These are phyloP conservation scores for Bathynomus jamesi DNA, from an alignment of 1,140 invertebrate species.

Conservation along the genomic window DNA sequence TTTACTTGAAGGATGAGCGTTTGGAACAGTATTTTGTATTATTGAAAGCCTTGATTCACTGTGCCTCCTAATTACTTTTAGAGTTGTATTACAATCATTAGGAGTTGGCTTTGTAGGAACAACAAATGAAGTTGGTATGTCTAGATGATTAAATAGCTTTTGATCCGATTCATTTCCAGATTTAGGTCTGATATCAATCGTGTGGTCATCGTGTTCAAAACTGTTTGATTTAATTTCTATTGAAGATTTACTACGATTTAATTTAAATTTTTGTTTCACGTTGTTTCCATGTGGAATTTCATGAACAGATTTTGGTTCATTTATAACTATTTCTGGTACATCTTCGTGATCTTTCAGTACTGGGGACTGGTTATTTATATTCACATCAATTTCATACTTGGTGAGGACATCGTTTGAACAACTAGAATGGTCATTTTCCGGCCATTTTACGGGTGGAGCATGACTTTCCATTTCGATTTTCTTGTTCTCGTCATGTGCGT, in stretches of 20 bases:
- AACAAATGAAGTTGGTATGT: neutral
- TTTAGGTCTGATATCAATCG: no score
- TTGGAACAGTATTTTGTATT: neutral
- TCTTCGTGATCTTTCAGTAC: no score
- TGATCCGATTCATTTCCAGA: no score
- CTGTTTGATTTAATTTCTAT: neutral
- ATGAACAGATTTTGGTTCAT: neutral
- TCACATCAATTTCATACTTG: no score
- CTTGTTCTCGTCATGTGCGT: neutral
- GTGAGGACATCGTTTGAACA: neutral
- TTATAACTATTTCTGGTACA: neutral
- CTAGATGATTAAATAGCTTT: no score
- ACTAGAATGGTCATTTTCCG: constrained; percentile 1
- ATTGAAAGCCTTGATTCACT: neutral
- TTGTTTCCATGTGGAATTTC: neutral
- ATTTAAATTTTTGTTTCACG: neutral
- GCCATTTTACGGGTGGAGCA: constrained; percentile 13
- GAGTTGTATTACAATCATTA: no score
- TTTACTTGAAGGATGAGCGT: neutral
- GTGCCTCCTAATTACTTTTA: neutral
- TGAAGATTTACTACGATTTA: neutral
- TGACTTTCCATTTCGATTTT: neutral
- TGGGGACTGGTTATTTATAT: no score
- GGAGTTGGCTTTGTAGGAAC: neutral
- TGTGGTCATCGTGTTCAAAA: no score